phyloP scores from a whole-genome alignment of 2,797 vertebrate genomes.

The Pseudocheirus occidentalis region DNA sequence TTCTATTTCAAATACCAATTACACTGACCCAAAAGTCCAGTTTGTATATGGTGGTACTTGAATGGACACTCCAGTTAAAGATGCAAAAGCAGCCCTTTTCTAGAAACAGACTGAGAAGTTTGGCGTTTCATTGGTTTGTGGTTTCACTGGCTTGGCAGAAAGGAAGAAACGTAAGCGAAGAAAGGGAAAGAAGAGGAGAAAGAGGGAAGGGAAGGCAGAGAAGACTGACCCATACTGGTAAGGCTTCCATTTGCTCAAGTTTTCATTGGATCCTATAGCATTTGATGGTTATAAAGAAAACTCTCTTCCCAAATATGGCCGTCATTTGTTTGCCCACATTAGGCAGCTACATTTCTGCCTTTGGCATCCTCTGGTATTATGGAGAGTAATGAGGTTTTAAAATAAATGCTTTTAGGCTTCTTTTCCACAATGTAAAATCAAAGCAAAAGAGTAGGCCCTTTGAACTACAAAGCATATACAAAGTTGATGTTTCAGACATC shows the following conservation, averaged over 20 bases:
- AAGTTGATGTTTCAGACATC: not conserved
- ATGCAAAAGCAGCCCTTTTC: not conserved
- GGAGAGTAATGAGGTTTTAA: not conserved
- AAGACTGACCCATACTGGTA: not conserved
- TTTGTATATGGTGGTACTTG: not conserved
- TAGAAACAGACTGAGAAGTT: not conserved
- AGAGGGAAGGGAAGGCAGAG: not conserved
- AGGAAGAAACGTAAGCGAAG: not conserved
- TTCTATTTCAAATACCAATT: slow-evolving; percentile 5
- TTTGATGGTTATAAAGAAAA: not conserved
- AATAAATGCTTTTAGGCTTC: not conserved
- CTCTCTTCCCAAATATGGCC: not conserved
- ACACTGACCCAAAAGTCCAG: not conserved
- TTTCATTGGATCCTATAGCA: not conserved
- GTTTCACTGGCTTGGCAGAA: not conserved
- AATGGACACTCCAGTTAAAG: not conserved
- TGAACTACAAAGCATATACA: not conserved
- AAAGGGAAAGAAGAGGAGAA: not conserved
- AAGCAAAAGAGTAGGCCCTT: not conserved
- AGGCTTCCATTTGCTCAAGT: not conserved
- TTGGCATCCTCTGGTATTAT: not conserved
- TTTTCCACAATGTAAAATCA: not conserved
- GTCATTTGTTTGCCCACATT: not conserved
- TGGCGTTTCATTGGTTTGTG: not conserved
- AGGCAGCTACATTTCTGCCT: not conserved